phyloP scores from a whole-genome alignment of 1,140 invertebrate species.

The Listronotus oregonensis region DNA sequence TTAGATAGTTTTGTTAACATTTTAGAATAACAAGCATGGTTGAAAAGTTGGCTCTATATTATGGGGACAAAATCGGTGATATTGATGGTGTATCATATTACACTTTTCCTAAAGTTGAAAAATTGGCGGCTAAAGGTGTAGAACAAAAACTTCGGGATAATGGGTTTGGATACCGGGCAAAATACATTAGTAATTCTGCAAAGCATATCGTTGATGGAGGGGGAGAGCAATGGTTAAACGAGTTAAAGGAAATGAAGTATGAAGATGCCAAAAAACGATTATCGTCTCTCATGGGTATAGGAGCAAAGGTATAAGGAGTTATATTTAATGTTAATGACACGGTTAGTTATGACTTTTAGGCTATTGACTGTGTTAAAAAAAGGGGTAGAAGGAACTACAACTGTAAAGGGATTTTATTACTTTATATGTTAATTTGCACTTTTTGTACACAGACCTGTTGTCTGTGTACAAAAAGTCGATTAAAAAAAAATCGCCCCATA shows the following conservation, averaged over 20 bases:
- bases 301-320: slow-evolving; percentile 78
- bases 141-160: slow-evolving; percentile 75
- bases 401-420: no score
- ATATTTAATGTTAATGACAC: no score
- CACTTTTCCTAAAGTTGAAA: slow-evolving; percentile 79
- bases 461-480: no score
- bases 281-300: slow-evolving; percentile 81
- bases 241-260: slow-evolving; percentile 72
- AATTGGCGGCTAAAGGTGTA: slow-evolving; percentile 65
- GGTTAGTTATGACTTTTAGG: background rate
- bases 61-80: slow-evolving; percentile 76
- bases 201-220: slow-evolving; percentile 69
- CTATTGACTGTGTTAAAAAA: no score
- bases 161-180: slow-evolving; percentile 92
- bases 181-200: slow-evolving; percentile 79
- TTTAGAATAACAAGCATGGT: slow-evolving; percentile 88
- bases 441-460: no score
- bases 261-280: slow-evolving; percentile 73
- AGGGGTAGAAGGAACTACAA: background rate
- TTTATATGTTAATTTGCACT: no score
- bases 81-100: slow-evolving; percentile 72
- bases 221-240: slow-evolving; percentile 72
- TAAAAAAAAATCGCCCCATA: no score
- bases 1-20: background rate
- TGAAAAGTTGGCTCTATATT: slow-evolving; percentile 82